Conservation (phyloP, 2,113 vertebrate genomes). For the Ifrita kowaldi region DNA sequence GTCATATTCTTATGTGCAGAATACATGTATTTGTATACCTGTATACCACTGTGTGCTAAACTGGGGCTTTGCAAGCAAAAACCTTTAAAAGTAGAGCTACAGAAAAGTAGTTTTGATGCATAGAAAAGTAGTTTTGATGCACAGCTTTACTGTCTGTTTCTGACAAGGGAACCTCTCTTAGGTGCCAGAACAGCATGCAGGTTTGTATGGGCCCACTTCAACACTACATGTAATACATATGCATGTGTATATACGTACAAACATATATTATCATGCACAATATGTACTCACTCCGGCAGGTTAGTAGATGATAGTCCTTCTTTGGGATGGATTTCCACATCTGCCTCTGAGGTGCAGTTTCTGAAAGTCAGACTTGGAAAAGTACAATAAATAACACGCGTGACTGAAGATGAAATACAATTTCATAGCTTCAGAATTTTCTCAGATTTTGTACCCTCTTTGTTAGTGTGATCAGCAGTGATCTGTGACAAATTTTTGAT, state of each 20-base stretch:
- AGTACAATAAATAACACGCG: neutral
- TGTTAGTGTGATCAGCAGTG: neutral
- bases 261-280: neutral
- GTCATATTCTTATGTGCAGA: neutral
- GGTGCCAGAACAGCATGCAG: neutral
- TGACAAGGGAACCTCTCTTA: neutral
- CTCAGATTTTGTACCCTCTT: neutral
- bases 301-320: neutral
- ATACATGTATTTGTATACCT: neutral
- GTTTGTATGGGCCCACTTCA: neutral
- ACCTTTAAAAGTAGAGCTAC: neutral
- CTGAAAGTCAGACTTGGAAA: neutral
- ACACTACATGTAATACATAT: neutral
- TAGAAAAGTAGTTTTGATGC: neutral
- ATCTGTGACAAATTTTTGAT: neutral
- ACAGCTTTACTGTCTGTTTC: neutral
- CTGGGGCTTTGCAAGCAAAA: neutral
- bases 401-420: neutral
- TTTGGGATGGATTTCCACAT: neutral
- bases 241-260: fast-evolving
- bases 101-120: neutral
- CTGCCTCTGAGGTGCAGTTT: neutral
- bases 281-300: neutral
- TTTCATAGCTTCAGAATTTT: neutral
- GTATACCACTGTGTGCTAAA: neutral